These are phyloP conservation scores for Cryptosula pallasiana DNA, from an alignment of 2,888 invertebrate species.

Conservation along the genomic window DNA sequence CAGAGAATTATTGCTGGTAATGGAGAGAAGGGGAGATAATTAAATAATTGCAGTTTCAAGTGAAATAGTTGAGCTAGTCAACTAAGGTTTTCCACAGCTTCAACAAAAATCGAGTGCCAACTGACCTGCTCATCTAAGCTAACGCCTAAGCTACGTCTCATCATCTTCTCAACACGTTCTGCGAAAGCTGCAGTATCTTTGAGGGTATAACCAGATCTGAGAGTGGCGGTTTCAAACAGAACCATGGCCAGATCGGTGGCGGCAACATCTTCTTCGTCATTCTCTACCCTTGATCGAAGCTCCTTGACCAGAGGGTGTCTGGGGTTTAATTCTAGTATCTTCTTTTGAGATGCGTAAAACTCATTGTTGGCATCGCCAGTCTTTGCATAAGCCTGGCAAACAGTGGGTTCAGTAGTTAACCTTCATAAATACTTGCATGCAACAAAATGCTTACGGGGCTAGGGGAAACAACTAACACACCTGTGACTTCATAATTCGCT, in stretches of 20 bases:
- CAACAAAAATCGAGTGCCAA: not conserved
- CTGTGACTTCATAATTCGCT: constrained; percentile 79
- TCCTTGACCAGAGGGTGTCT: constrained; percentile 92
- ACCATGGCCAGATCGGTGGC: constrained; percentile 80
- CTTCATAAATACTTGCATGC: not conserved
- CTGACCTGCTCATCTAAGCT: constrained; percentile 63
- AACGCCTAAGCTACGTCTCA: constrained; percentile 59
- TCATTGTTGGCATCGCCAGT: constrained; percentile 67
- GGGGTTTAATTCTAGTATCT: constrained; percentile 94
- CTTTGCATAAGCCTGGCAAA: constrained; percentile 86
- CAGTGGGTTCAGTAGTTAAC: not conserved
- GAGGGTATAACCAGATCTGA: constrained; percentile 89
- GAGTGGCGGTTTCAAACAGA: constrained; percentile 70
- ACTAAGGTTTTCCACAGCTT: not conserved
- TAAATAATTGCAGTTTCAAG: no score
- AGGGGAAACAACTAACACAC: constrained; percentile 62
- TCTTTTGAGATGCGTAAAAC: constrained; percentile 62
- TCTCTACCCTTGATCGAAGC: constrained; percentile 70
- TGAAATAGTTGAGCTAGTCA: no score
- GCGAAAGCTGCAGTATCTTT: constrained; percentile 82
- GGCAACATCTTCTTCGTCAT: constrained; percentile 69
- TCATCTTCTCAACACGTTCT: constrained; percentile 80
- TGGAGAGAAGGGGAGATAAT: no score
- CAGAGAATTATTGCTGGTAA: no score
- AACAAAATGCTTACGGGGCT: not conserved